Conservation (phyloP, 2,797 vertebrate species). For the Sebastes matsubarae region DNA sequence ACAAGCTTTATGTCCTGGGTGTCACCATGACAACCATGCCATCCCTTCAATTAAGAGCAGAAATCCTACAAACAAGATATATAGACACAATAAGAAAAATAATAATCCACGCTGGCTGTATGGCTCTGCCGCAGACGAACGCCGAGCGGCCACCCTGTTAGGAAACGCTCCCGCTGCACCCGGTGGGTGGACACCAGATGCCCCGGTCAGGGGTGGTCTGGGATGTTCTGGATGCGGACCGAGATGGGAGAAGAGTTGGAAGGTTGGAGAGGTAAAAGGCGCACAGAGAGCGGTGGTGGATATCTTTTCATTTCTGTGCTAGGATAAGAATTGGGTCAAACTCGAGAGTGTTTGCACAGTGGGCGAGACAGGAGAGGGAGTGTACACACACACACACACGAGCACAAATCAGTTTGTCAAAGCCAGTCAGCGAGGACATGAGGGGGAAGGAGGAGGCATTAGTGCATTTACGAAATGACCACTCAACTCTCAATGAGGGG, state of each 20-base stretch:
- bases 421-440: conserved; percentile 40
- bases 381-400: conserved; percentile 6
- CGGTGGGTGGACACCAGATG: conserved; percentile 40
- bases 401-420: conserved; percentile 59
- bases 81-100: conserved; percentile 63
- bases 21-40: conserved; percentile 82
- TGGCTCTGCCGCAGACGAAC: conserved; percentile 23
- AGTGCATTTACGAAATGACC: conserved; percentile 61
- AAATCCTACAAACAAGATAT: conserved; percentile 67
- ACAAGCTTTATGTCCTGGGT: conserved; percentile 73
- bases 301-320: conserved; percentile 55
- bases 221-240: conserved; percentile 2
- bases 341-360: conserved; percentile 61
- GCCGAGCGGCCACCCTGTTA: background rate
- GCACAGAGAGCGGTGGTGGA: background rate
- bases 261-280: conserved; percentile 13
- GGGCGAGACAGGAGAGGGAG: conserved; percentile 58
- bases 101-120: conserved; percentile 47
- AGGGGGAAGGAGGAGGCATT: conserved; percentile 30
- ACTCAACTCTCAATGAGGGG: conserved; percentile 32
- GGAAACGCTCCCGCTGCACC: conserved; percentile 15
- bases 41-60: conserved; percentile 77
- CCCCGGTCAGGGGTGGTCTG: conserved; percentile 11
- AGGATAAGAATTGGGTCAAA: conserved; percentile 80
- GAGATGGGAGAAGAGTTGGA: background rate